Percentiles rank a stretch among this genome's conserved stretches.
Evolutionary conservation across 2,888 invertebrate species (phyloP).

Genomic region (Xestobium rufovillosum): DNA sequence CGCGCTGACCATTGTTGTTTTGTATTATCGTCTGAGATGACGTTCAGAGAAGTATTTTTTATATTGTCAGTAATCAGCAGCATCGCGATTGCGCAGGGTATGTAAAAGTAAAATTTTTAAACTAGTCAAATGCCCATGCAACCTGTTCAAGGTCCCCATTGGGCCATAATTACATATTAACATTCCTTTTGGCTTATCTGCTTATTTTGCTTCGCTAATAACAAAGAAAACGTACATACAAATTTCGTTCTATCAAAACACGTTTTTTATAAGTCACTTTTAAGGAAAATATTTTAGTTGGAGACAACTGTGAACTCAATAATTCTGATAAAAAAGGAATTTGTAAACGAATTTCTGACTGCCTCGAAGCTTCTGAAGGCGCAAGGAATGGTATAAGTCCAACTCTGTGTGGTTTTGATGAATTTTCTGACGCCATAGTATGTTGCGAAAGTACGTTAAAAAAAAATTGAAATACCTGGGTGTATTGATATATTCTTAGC

Average conservation of each 20-base stretch:
- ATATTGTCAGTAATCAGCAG: conserved; percentile 15
- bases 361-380: conserved; percentile 31
- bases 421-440: conserved; percentile 31
- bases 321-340: conserved; percentile 25
- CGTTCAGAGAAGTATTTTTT: no score
- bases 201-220: no score
- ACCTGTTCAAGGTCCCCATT: no score
- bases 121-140: no score
- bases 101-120: conserved; percentile 15
- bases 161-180: no score
- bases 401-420: conserved; percentile 34
- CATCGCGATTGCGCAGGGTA: conserved; percentile 23
- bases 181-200: no score
- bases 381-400: conserved; percentile 31
- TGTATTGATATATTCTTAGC: no score
- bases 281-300: conserved; percentile 25
- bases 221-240: conserved; percentile 3
- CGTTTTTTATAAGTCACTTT: background rate
- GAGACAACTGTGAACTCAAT: conserved; percentile 27
- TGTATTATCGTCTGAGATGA: no score
- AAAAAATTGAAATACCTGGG: no score
- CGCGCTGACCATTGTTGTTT: no score
- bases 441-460: conserved; percentile 37
- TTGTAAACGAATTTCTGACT: conserved; percentile 31
- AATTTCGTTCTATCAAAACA: conserved; percentile 3